These are phyloP conservation scores for Phodopus roborovskii DNA, from an alignment of 2,113 vertebrate species.

Conservation along the genomic window DNA sequence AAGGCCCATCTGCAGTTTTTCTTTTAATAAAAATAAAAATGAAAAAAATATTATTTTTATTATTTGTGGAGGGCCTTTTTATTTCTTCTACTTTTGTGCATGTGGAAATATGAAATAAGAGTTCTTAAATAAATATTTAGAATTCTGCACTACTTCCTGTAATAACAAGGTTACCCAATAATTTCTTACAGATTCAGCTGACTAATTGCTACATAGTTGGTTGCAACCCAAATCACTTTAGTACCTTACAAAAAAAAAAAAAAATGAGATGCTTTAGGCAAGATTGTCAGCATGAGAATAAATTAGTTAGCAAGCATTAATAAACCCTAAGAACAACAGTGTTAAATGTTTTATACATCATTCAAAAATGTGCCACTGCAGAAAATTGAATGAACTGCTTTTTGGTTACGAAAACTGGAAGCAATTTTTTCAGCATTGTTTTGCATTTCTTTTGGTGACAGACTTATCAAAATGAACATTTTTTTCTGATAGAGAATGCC, in stretches of 20 bases:
- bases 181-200: slow-evolving; percentile 65
- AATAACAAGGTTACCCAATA: slow-evolving; percentile 38
- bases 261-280: slow-evolving; percentile 76
- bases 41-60: background rate
- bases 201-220: slow-evolving; percentile 73
- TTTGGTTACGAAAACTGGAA: slow-evolving; percentile 65
- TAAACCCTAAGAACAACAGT: slow-evolving; percentile 72
- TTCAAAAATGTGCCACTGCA: slow-evolving; percentile 67
- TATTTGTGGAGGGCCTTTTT: background rate
- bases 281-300: slow-evolving; percentile 78
- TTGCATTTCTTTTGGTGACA: slow-evolving; percentile 61
- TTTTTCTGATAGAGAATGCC: slow-evolving; percentile 34
- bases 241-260: slow-evolving; percentile 63
- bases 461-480: slow-evolving; percentile 61
- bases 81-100: background rate
- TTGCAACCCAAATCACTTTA: slow-evolving; percentile 75
- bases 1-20: background rate
- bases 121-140: slow-evolving; percentile 42
- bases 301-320: slow-evolving; percentile 78
- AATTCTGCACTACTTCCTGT: slow-evolving; percentile 51
- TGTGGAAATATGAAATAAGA: slow-evolving; percentile 33
- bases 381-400: slow-evolving; percentile 70
- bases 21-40: background rate
- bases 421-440: slow-evolving; percentile 55
- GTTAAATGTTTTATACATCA: slow-evolving; percentile 79